Evolutionary conservation across 1,140 invertebrate genomes (phyloP), one percentile per base, ranked within the genome.

Genomic region (Nilaparvata lugens): DNA sequence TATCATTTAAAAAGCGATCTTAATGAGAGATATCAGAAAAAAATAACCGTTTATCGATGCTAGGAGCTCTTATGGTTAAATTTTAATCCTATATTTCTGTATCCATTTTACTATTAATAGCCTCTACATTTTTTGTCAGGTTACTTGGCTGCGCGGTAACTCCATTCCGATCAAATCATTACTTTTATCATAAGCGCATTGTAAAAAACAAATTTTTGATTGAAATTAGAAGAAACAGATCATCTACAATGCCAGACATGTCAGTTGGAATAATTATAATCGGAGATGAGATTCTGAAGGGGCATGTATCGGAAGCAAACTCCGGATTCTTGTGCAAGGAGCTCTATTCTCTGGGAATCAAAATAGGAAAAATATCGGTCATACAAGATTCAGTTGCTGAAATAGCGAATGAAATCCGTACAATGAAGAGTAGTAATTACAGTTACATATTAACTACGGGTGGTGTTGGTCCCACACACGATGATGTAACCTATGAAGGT

Each of bases 271-370:
- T 84, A 55, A 75, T 83, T 69, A 77, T 92, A 53, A 88, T 92
- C 70, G 89, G 89, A 16, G 86, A 93, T 79, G 89, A 93, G 76
- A 87, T 93, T 66, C 72, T 92, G n/a, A 91, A 89, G 74, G 89
- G 87, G 4, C 82, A 88, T 69, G 83, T 86, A 4, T 72, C 69
- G 42, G 89, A 93, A 68, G 84, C 82, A 18, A 93, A 92, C 74
- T 87, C 87, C 2, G 70, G 78, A 63, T 90, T 83, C 67, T 73
- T 90, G 5, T 80, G 81, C 58, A 78, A 81, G 71, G 74, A 81
- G 57, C 73, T 92, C 4, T 83, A 83, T 66, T 70, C 78, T 24
- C 73, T 81, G 63, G 88, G 87, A 64, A 78, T 89, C 13, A 79
- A 78, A 72, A 81, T 89, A 23, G 70, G 75, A 61, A 81, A 85